Percentiles rank a stretch among this genome's conserved stretches.
phyloP scores from a whole-genome alignment of 2,797 vertebrate genomes.

The Rhabdomys pumilio region DNA sequence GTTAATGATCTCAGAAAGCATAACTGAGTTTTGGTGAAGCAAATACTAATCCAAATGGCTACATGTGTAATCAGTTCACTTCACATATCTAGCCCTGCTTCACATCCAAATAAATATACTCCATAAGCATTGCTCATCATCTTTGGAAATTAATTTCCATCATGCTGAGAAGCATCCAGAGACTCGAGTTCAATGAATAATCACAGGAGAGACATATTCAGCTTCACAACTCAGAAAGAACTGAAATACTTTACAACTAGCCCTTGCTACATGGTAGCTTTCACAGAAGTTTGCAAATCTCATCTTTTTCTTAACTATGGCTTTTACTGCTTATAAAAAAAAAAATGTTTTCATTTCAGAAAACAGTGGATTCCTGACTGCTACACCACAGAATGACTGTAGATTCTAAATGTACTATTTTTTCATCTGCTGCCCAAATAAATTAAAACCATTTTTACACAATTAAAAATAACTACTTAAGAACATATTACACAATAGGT shows the following conservation, averaged over 20 bases:
- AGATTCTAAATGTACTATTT: background rate
- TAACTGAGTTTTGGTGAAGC: constrained; percentile 70
- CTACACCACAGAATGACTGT: background rate
- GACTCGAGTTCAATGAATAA: constrained; percentile 50
- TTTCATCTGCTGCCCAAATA: background rate
- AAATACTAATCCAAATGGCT: constrained; percentile 71
- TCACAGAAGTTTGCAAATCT: background rate
- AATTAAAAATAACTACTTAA: background rate
- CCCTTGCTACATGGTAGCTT: background rate
- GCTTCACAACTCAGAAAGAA: background rate
- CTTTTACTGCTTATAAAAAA: background rate
- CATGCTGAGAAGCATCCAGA: constrained; percentile 59
- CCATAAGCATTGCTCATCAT: constrained; percentile 68
- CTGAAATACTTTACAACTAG: background rate
- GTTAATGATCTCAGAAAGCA: constrained; percentile 65
- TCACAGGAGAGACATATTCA: background rate
- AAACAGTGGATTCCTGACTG: background rate
- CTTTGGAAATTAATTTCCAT: constrained; percentile 74
- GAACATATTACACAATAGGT: constrained; percentile 10
- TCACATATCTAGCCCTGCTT: constrained; percentile 59
- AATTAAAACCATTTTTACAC: constrained; percentile 10
- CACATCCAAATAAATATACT: constrained; percentile 62
- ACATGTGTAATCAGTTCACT: constrained; percentile 60
- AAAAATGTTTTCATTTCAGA: background rate
- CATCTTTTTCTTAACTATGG: background rate